Conservation (phyloP, 1,140 invertebrate genomes). For the Oncopodura yosiiana region DNA sequence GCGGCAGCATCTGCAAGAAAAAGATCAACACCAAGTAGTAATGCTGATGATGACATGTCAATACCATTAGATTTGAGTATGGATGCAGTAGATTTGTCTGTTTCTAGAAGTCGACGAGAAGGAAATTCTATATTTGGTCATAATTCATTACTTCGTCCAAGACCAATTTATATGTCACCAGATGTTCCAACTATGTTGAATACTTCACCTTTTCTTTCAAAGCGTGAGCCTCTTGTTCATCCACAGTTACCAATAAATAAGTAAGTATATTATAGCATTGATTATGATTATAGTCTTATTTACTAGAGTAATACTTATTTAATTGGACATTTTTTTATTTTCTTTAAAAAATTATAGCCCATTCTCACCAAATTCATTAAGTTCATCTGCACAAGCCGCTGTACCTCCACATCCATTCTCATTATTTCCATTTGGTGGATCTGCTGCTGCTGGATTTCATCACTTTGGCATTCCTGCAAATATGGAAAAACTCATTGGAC, state of each 20-base stretch:
- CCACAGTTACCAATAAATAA: conserved; percentile 27
- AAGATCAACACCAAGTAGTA: no score
- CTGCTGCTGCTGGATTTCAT: conserved; percentile 16
- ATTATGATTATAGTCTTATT: not conserved
- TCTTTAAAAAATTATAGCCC: no score
- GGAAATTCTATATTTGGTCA: conserved; percentile 22
- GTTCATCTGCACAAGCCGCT: conserved; percentile 8
- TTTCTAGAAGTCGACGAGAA: conserved; percentile 46
- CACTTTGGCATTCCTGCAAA: conserved; percentile 22
- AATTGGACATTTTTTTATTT: conserved; percentile 7
- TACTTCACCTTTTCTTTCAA: conserved; percentile 27
- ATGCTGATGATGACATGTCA: conserved; percentile 42
- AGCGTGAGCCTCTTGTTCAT: conserved; percentile 21
- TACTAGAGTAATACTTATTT: not conserved
- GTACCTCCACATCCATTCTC: conserved; percentile 8
- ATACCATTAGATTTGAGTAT: conserved; percentile 68
- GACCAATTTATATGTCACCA: conserved; percentile 22
- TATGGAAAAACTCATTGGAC: conserved; percentile 19
- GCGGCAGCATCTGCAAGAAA: conserved; percentile 30
- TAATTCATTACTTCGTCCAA: conserved; percentile 23
- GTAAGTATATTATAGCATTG: not conserved
- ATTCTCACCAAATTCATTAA: conserved; percentile 21
- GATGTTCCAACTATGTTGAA: conserved; percentile 19
- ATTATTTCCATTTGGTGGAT: conserved; percentile 26
- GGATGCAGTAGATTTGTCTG: conserved; percentile 77